Evolutionary conservation across 1,140 invertebrate genomes (phyloP).

Genomic region (Trichonephila inaurata): DNA sequence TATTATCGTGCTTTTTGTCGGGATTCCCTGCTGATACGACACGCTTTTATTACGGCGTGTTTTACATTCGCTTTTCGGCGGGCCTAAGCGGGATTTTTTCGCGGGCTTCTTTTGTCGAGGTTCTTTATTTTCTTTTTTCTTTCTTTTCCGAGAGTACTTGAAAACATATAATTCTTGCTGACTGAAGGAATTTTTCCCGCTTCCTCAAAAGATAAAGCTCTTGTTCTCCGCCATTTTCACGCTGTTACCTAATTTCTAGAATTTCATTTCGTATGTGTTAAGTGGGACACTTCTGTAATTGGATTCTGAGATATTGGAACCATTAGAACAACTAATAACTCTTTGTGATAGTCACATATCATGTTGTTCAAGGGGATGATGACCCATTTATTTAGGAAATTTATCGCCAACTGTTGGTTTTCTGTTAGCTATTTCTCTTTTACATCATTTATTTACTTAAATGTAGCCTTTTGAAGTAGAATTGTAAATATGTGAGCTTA

Average conservation of each 20-base stretch:
- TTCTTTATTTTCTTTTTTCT: neutral
- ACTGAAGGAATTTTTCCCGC: neutral
- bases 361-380: too few species aligned
- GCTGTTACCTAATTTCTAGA: neutral
- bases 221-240: neutral
- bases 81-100: neutral
- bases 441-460: too few species aligned
- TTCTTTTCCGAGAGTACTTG: neutral
- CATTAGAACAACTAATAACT: too few species aligned
- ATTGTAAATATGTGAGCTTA: too few species aligned
- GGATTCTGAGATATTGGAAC: neutral
- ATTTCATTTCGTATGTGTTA: neutral
- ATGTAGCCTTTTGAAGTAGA: too few species aligned
- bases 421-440: too few species aligned
- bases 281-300: neutral
- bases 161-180: constrained; percentile 22
- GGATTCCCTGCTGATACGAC: constrained; percentile 59
- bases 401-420: too few species aligned
- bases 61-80: constrained; percentile 46
- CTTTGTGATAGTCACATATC: too few species aligned
- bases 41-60: constrained; percentile 52
- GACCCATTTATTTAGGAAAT: too few species aligned
- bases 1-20: constrained; percentile 16
- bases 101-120: neutral
- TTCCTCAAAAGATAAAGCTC: neutral